phyloP scores from a whole-genome alignment of 2,113 vertebrate species.

The Xyliphius kryptos region DNA sequence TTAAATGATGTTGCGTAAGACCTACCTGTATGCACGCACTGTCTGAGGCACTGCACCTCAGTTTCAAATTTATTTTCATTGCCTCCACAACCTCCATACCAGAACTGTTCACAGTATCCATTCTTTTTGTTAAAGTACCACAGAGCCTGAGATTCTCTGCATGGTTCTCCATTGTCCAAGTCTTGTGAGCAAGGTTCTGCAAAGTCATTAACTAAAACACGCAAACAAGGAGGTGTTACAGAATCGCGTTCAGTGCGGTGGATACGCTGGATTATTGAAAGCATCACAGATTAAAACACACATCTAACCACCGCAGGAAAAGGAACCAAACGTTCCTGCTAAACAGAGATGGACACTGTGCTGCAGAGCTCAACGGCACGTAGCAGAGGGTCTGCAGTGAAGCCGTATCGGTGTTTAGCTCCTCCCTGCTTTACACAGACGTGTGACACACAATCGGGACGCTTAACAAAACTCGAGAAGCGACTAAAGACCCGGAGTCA shows the following conservation, averaged over 20 bases:
- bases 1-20: no score
- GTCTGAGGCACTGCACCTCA: conserved; percentile 70
- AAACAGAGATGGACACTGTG: no score
- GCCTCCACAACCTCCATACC: conserved; percentile 77
- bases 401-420: no score
- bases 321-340: no score
- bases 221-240: conserved; percentile 45
- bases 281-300: no score
- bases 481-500: no score
- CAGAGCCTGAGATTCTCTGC: conserved; percentile 78
- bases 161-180: conserved; percentile 72
- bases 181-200: conserved; percentile 78
- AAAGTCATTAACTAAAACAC: conserved; percentile 59
- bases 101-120: conserved; percentile 77
- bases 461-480: no score
- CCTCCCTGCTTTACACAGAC: no score
- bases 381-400: no score
- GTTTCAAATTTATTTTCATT: conserved; percentile 80
- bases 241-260: conserved; percentile 36
- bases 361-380: no score
- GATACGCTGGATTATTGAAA: conserved; percentile 25
- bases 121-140: conserved; percentile 79
- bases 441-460: no score
- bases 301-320: no score
- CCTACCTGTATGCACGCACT: conserved; percentile 71